Percentiles rank a stretch among this genome's conserved stretches.
phyloP scores from a whole-genome alignment of 2,888 invertebrate species.

The Tetragnatha montana region DNA sequence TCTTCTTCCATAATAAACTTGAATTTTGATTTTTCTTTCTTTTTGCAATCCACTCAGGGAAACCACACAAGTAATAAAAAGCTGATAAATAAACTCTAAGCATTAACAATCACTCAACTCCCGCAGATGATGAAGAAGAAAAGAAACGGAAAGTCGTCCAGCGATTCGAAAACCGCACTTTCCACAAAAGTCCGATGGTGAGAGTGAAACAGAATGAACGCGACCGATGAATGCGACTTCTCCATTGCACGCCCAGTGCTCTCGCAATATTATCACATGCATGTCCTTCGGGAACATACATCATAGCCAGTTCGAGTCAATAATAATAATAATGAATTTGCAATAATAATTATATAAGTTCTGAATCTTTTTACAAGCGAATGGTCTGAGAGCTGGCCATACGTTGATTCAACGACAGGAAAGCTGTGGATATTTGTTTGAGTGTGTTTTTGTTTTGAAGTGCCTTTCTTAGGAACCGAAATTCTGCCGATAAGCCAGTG shows the following conservation, averaged over 20 bases:
- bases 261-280: slow-evolving; percentile 32
- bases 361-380: background rate
- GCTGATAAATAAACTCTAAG: background rate
- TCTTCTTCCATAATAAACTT: background rate
- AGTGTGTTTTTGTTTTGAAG: too few relatives aligned
- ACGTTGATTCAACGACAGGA: too few relatives aligned
- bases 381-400: too few relatives aligned
- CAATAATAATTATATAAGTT: background rate
- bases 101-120: background rate
- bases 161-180: background rate
- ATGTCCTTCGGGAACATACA: slow-evolving; percentile 32
- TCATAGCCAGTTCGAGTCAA: slow-evolving; percentile 31
- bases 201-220: background rate
- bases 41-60: slow-evolving; percentile 14
- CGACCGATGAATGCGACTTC: background rate
- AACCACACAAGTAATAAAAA: background rate
- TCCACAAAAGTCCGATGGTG: background rate
- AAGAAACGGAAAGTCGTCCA: background rate
- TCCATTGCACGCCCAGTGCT: slow-evolving; percentile 28
- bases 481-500: too few relatives aligned
- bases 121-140: background rate
- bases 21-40: background rate
- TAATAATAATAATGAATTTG: background rate
- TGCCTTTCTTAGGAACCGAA: too few relatives aligned
- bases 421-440: too few relatives aligned